Percentiles rank a stretch among this genome's conserved stretches.
Conservation (phyloP, 2,888 invertebrate species). For the Cyclophora albipunctata region DNA sequence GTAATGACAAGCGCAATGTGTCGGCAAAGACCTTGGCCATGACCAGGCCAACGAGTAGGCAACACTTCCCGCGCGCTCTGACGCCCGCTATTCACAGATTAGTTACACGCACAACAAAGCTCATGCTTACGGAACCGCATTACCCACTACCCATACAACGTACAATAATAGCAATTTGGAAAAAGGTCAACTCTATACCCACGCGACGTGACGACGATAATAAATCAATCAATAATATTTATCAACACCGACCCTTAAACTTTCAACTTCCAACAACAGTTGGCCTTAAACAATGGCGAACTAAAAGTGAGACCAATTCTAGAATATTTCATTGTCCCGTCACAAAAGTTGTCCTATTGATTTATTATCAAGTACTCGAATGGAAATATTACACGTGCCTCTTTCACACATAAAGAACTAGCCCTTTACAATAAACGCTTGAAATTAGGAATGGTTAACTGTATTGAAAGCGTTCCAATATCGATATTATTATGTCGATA, state of each 20-base stretch:
- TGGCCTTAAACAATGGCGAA: constrained; percentile 6
- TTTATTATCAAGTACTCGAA: constrained; percentile 9
- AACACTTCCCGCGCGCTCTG: constrained; percentile 55
- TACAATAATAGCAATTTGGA: background rate
- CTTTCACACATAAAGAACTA: background rate
- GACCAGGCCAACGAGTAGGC: constrained; percentile 51
- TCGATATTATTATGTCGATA: too few relatives aligned
- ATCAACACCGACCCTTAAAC: background rate
- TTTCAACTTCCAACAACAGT: constrained; percentile 8
- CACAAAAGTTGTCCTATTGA: constrained; percentile 8
- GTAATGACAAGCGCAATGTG: constrained; percentile 49
- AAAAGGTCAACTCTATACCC: too few relatives aligned
- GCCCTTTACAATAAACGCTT: too few relatives aligned
- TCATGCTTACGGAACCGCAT: constrained; percentile 7
- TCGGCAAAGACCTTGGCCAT: constrained; percentile 68
- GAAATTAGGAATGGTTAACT: too few relatives aligned
- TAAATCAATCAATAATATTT: constrained; percentile 7
- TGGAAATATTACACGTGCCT: constrained; percentile 9
- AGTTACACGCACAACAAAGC: constrained; percentile 40
- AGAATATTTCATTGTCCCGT: constrained; percentile 10
- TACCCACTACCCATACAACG: background rate
- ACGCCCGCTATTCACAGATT: constrained; percentile 37
- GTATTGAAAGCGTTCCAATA: too few relatives aligned
- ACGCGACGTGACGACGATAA: too few relatives aligned
- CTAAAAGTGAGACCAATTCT: constrained; percentile 11